These are phyloP conservation scores for Isoperla grammatica DNA, from an alignment of 2,888 invertebrate genomes.

Conservation along the genomic window DNA sequence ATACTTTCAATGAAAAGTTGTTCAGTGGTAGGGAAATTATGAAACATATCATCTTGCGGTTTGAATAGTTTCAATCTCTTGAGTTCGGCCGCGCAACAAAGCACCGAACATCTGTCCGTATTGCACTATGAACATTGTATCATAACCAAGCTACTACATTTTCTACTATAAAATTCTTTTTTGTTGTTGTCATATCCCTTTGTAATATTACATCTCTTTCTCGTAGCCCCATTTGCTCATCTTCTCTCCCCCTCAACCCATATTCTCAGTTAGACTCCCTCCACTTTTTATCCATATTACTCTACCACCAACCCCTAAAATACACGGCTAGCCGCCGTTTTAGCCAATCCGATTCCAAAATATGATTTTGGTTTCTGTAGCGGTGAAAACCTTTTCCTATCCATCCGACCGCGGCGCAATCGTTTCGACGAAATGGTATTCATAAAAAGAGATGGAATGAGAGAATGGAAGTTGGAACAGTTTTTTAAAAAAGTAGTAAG, in stretches of 20 bases:
- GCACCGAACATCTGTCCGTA: slow-evolving; percentile 18
- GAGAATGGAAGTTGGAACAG: slow-evolving; percentile 23
- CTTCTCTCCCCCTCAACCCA: slow-evolving; percentile 13
- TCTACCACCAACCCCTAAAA: slow-evolving; percentile 10
- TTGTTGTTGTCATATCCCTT: slow-evolving; percentile 20
- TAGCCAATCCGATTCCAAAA: slow-evolving; percentile 24
- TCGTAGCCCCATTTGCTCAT: not conserved
- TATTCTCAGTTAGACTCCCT: slow-evolving; percentile 9
- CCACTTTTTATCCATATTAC: slow-evolving; percentile 22
- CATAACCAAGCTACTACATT: slow-evolving; percentile 8
- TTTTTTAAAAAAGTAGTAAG: slow-evolving; percentile 18
- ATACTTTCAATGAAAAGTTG: slow-evolving; percentile 6
- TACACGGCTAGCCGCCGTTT: slow-evolving; percentile 14
- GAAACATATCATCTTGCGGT: slow-evolving; percentile 1
- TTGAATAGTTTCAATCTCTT: slow-evolving; percentile 7
- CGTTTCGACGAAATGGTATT: slow-evolving; percentile 25
- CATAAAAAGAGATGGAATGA: slow-evolving; percentile 25
- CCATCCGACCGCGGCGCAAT: slow-evolving; percentile 23
- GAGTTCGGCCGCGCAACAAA: not conserved
- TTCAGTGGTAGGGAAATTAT: not conserved
- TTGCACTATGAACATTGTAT: slow-evolving; percentile 14
- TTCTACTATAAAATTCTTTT: slow-evolving; percentile 7
- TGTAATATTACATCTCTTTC: slow-evolving; percentile 11
- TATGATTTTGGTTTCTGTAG: slow-evolving; percentile 25
- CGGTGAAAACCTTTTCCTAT: slow-evolving; percentile 25